phyloP scores from a whole-genome alignment of 2,113 vertebrate species.

The Coregonus clupeaformis region DNA sequence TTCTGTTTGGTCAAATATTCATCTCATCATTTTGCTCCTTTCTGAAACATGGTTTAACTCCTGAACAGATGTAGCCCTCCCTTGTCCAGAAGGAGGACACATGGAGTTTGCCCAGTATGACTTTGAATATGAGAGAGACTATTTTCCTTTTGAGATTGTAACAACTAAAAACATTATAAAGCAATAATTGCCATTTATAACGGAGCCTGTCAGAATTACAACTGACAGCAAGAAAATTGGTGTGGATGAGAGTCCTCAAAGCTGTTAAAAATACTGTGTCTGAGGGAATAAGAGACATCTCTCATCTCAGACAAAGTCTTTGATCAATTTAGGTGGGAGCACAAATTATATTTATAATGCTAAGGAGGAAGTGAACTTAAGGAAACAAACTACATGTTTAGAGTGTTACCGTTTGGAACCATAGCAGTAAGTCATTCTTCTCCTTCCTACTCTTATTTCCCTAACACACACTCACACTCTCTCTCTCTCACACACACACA shows the following conservation, averaged over 20 bases:
- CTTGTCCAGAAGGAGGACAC: not conserved
- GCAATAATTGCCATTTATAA: conserved; percentile 12
- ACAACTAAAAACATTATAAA: not conserved
- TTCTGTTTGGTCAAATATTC: not conserved
- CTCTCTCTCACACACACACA: not conserved
- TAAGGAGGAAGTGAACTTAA: not conserved
- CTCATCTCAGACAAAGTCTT: not conserved
- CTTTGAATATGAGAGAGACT: not conserved
- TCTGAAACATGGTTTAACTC: not conserved
- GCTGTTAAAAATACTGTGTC: not conserved
- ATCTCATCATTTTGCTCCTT: not conserved
- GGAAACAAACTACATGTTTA: not conserved
- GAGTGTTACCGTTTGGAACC: too few species aligned
- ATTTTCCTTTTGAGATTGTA: not conserved
- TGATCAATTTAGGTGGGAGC: not conserved
- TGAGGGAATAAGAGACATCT: not conserved
- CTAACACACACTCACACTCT: not conserved
- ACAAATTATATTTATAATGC: not conserved
- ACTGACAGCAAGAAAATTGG: not conserved
- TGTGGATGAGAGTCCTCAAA: not conserved
- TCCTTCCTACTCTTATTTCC: not conserved
- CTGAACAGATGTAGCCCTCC: not conserved
- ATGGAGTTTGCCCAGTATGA: not conserved
- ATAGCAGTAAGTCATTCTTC: too few species aligned
- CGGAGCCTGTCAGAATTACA: not conserved